Conservation (phyloP, 2,113 vertebrate genomes). For the Lipophrys pholis region DNA sequence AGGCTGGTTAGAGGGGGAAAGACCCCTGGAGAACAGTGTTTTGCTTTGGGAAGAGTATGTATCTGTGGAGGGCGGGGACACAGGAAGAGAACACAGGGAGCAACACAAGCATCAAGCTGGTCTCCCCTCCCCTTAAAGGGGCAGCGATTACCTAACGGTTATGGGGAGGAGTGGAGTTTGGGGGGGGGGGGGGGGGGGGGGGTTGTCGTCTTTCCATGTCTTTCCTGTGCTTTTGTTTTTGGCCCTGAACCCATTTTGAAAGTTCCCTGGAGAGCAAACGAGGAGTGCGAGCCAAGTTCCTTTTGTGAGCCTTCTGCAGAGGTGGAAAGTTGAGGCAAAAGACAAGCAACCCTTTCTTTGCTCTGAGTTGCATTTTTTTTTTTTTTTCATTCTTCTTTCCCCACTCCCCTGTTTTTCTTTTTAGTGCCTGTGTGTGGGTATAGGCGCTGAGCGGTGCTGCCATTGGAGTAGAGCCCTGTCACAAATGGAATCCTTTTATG, state of each 20-base stretch:
- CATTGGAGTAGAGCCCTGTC: conserved; percentile 75
- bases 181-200: conserved; percentile 61
- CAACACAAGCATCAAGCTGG: conserved; percentile 30
- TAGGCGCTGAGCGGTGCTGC: conserved; percentile 64
- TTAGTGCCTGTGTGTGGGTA: conserved; percentile 34
- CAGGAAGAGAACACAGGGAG: conserved; percentile 47
- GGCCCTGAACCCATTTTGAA: conserved; percentile 68
- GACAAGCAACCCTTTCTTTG: conserved; percentile 78
- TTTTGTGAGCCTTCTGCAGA: conserved; percentile 70
- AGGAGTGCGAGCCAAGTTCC: conserved; percentile 64
- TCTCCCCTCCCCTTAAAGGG: conserved; percentile 65
- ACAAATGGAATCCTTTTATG: conserved; percentile 84
- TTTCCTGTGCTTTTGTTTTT: conserved; percentile 76
- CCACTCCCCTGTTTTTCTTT: conserved; percentile 47
- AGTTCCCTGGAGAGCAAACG: conserved; percentile 64
- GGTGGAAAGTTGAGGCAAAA: conserved; percentile 82
- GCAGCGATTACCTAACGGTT: conserved; percentile 72
- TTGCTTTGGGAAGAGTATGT: conserved; percentile 11
- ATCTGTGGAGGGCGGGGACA: conserved; percentile 44
- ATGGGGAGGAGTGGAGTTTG: conserved; percentile 63
- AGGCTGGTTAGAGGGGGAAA: conserved; percentile 3
- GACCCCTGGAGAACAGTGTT: conserved; percentile 25
- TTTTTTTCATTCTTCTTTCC: conserved; percentile 40
- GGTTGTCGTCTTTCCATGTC: conserved; percentile 62
- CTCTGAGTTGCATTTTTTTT: conserved; percentile 49